A percentile compares a stretch with the other conserved stretches of the same genome.
Evolutionary conservation across 2,113 vertebrate genomes (phyloP).

Genomic region (Vulpes lagopus): DNA sequence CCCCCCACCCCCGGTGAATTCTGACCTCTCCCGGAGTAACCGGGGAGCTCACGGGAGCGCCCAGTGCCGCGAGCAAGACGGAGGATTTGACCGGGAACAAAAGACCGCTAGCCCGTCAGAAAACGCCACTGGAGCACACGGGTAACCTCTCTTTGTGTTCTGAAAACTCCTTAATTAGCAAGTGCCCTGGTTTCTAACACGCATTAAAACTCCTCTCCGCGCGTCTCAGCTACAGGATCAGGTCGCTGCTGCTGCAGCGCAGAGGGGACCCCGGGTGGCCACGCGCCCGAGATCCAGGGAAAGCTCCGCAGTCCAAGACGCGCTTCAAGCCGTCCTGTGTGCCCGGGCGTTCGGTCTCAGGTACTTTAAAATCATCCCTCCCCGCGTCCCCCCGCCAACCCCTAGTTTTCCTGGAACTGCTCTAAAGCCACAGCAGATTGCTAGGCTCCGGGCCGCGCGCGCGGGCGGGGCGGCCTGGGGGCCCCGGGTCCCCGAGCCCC

Average conservation of each 20-base stretch:
- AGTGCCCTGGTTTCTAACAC: constrained; percentile 20
- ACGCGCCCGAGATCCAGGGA: background rate
- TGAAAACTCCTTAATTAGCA: constrained; percentile 51
- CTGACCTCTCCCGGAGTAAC: background rate
- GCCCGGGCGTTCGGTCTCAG: background rate
- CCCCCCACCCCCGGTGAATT: background rate
- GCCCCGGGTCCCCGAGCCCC: background rate
- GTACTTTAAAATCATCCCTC: background rate
- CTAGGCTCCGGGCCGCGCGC: background rate
- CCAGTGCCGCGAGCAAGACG: background rate
- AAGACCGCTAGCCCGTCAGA: constrained; percentile 66
- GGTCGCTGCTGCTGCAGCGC: background rate
- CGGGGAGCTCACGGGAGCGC: background rate
- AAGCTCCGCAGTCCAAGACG: background rate
- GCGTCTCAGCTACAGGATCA: constrained; percentile 12
- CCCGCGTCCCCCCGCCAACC: background rate
- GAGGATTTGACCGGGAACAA: constrained; percentile 72
- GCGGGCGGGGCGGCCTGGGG: background rate
- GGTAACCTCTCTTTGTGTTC: constrained; percentile 32
- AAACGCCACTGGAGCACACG: constrained; percentile 11
- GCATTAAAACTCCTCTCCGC: constrained; percentile 21
- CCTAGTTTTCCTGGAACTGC: background rate
- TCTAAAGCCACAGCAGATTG: background rate
- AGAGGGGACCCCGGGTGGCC: background rate
- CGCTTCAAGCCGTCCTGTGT: background rate